Conservation (phyloP, 2,888 invertebrate genomes). For the Tubulanus polymorphus region DNA sequence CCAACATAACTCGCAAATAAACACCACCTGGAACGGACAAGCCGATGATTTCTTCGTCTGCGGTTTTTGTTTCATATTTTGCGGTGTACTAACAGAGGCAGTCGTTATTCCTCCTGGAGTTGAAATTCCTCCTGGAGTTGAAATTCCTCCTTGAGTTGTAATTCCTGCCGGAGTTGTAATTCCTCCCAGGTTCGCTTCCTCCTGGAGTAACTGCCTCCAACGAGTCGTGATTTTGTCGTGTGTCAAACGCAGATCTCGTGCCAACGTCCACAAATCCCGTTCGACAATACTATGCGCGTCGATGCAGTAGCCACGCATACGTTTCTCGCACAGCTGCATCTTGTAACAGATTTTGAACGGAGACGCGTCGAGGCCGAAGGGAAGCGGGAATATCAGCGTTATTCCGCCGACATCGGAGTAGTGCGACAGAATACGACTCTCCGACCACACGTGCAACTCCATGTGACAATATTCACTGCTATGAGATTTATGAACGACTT, state of each 20-base stretch:
- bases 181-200: too few species aligned
- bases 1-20: slow-evolving; percentile 41
- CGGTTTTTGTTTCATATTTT: too few species aligned
- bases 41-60: too few species aligned
- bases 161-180: too few species aligned
- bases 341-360: slow-evolving; percentile 42
- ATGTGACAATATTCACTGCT: slow-evolving; percentile 11
- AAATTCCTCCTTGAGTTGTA: too few species aligned
- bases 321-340: slow-evolving; percentile 32
- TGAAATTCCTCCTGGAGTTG: too few species aligned
- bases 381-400: slow-evolving; percentile 29
- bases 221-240: slow-evolving; percentile 30
- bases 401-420: slow-evolving; percentile 22
- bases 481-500: slow-evolving; percentile 24
- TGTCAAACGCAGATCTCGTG: slow-evolving; percentile 32
- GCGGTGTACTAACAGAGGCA: too few species aligned
- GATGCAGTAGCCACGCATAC: slow-evolving; percentile 27
- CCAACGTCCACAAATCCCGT: slow-evolving; percentile 45
- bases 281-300: slow-evolving; percentile 45
- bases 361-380: slow-evolving; percentile 37
- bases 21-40: slow-evolving; percentile 31
- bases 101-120: too few species aligned
- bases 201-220: too few species aligned
- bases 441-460: slow-evolving; percentile 32
- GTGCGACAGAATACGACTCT: slow-evolving; percentile 34